Conservation (phyloP, 2,797 vertebrate species). For the Glossophaga mutica region DNA sequence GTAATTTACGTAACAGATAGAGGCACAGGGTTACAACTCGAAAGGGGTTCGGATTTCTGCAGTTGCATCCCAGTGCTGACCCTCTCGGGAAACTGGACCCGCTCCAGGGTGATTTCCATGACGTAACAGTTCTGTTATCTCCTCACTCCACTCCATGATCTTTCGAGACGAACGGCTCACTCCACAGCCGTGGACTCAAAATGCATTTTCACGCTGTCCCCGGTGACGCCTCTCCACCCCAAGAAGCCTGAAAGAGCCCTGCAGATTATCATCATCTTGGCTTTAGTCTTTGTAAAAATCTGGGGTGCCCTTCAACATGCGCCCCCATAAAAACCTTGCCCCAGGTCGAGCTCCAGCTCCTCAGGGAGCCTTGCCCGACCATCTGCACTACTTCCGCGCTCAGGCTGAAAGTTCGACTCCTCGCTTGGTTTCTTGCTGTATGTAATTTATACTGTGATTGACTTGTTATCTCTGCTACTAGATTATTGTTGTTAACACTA, state of each 20-base stretch:
- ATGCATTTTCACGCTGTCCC: background rate
- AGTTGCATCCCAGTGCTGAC: background rate
- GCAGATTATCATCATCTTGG: background rate
- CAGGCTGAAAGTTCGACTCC: background rate
- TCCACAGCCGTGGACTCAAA: background rate
- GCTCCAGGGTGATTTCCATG: background rate
- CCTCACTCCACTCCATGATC: background rate
- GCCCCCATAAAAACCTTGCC: background rate
- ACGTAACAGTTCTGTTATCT: background rate
- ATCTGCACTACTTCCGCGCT: background rate
- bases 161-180: background rate
- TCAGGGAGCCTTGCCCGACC: background rate
- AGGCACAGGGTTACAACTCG: background rate
- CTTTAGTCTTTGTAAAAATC: background rate
- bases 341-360: background rate
- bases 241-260: background rate
- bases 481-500: background rate
- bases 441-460: background rate
- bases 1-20: accelerated
- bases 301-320: background rate
- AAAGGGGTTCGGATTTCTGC: background rate
- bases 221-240: background rate
- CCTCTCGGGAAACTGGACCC: background rate
- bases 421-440: background rate
- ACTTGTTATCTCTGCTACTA: background rate